phyloP scores from a whole-genome alignment of 2,888 invertebrate species.

The Trichogramma evanescens region DNA sequence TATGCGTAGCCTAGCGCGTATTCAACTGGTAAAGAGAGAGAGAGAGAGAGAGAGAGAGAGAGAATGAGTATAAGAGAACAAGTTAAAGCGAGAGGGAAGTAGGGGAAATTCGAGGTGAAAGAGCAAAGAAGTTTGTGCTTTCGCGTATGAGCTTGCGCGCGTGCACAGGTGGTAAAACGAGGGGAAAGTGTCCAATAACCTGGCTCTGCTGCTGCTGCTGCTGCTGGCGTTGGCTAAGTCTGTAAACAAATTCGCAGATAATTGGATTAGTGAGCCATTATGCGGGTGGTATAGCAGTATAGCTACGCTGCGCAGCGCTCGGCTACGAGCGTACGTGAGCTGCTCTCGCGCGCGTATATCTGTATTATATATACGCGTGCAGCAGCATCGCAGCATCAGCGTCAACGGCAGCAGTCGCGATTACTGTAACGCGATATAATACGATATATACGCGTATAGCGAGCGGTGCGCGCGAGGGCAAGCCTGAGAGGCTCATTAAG shows the following conservation, averaged over 20 bases:
- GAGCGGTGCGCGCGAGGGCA: neutral
- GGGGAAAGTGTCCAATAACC: neutral
- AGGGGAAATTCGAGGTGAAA: too few relatives aligned
- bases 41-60: neutral
- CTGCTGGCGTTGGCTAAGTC: neutral
- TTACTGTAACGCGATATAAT: conserved; percentile 14
- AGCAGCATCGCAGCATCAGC: too few relatives aligned
- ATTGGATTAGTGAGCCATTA: conserved; percentile 24
- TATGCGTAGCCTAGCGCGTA: neutral
- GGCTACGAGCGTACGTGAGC: too few relatives aligned
- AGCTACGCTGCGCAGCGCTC: too few relatives aligned
- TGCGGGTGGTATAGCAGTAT: neutral
- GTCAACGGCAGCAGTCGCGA: conserved; percentile 10
- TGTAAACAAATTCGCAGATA: conserved; percentile 28
- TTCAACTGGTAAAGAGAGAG: neutral
- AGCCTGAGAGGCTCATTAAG: conserved; percentile 17
- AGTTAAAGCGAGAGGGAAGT: too few relatives aligned
- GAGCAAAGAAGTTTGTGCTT: too few relatives aligned
- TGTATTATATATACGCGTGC: too few relatives aligned
- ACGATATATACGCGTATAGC: neutral
- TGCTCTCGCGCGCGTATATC: too few relatives aligned
- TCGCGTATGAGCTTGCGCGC: neutral
- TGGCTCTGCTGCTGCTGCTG: too few relatives aligned
- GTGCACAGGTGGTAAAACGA: neutral
- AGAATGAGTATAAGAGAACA: too few relatives aligned